Evolutionary conservation across 2,797 vertebrate species (phyloP).

Genomic region (Synanceia verrucosa): DNA sequence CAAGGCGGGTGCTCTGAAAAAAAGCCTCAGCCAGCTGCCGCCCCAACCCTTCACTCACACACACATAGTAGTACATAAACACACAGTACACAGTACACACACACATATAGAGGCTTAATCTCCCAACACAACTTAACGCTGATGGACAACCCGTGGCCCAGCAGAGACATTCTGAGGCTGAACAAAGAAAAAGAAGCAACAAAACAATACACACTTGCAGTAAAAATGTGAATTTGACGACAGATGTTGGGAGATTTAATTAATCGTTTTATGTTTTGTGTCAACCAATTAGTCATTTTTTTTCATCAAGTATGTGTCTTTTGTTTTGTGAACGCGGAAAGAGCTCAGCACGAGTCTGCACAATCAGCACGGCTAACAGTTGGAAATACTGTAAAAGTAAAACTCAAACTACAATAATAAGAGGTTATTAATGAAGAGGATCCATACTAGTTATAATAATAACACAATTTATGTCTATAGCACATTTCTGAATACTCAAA

Average conservation of each 20-base stretch:
- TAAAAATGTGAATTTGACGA: constrained; percentile 7
- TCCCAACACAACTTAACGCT: constrained; percentile 50
- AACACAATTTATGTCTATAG: no score
- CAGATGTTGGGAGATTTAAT: background rate
- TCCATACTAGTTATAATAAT: no score
- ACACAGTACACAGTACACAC: constrained; percentile 2
- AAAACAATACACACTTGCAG: background rate
- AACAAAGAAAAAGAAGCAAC: constrained; percentile 38
- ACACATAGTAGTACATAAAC: background rate
- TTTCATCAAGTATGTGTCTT: background rate
- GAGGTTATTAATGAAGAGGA: no score
- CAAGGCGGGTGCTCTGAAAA: constrained; percentile 53
- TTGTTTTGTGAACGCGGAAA: background rate
- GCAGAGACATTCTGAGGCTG: constrained; percentile 22
- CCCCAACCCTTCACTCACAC: constrained; percentile 52
- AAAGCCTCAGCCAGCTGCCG: constrained; percentile 65
- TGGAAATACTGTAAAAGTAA: background rate
- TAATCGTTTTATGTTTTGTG: background rate
- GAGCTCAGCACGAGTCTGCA: background rate
- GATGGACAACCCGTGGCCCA: constrained; percentile 32
- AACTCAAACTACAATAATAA: background rate
- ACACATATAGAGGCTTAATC: constrained; percentile 40
- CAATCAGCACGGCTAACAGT: background rate
- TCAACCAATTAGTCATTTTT: background rate
- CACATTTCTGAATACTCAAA: no score